Evolutionary conservation across 1,140 invertebrate species (phyloP), one percentile per base, ranked within the genome.

Genomic region (Coelopa frigida): DNA sequence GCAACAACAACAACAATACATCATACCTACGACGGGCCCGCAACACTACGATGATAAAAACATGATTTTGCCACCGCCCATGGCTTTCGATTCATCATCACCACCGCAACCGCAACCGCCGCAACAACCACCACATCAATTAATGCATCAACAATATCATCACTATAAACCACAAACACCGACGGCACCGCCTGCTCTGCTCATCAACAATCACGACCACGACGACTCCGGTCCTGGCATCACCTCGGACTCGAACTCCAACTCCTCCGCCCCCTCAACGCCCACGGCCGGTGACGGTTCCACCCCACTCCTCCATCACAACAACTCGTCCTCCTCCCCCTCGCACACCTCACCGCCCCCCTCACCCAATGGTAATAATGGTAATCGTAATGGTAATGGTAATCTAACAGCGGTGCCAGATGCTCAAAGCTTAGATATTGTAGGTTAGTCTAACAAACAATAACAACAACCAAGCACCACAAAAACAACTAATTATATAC

Each of bases 351-450:
- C 42, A 2, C 2, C 42, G 17, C 22, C 7, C 14, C 6, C n/a
- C n/a, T n/a, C 21, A 7, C 21, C 29, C 2, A 10, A 8, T 44
- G 35, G 23, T 18, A 29, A 31, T 18, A 38, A 27, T 29, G 44
- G 33, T 38, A 37, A 37, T 46, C 35, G 21, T 45, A 15, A 24
- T 14, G 33, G 4, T 29, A 37, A 27, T 46, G 23, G n/a, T 27
- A 18, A 37, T 32, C 23, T 44, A 46, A 31, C 44, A 60, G 59
- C 63, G 55, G 63, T 61, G 53, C 64, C 63, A 59, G 64, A 68
- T 67, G 64, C 64, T 67, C 64, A 68, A 68, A 68, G 62, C 52
- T 51, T 68, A 64, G 64, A 68, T 67, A 67, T 68, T 61, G 64
- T 68, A 64, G 64, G 53, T 44, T 68, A 68, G 57, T 54, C 36